Conservation (phyloP, 1,140 invertebrate genomes). For the honey bee (Apis mellifera) region Amel_HAv3.1 CM009931.2:22865001-22865500, state of each 20-base stretch:
- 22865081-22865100: conserved; percentile 1
- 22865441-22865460: conserved; percentile 23
- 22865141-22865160: background rate
- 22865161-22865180: background rate
- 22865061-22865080: conserved; percentile 11
- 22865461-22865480: conserved; percentile 35
- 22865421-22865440: conserved; percentile 21
- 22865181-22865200: background rate
- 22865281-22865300: too few relatives aligned
- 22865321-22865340: too few relatives aligned
- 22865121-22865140: conserved; percentile 23
- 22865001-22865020: background rate
- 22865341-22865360: too few relatives aligned
- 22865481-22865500: conserved; percentile 51
- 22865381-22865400: conserved; percentile 4
- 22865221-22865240: background rate
- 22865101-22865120: conserved; percentile 31
- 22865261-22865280: too few relatives aligned
- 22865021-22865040: background rate
- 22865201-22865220: background rate
- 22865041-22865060: background rate
- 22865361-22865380: background rate
- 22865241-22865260: background rate
- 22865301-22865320: too few relatives aligned
- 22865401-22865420: conserved; percentile 52